Conservation (phyloP, 2,797 vertebrate species). For the Xenops minutus region DNA sequence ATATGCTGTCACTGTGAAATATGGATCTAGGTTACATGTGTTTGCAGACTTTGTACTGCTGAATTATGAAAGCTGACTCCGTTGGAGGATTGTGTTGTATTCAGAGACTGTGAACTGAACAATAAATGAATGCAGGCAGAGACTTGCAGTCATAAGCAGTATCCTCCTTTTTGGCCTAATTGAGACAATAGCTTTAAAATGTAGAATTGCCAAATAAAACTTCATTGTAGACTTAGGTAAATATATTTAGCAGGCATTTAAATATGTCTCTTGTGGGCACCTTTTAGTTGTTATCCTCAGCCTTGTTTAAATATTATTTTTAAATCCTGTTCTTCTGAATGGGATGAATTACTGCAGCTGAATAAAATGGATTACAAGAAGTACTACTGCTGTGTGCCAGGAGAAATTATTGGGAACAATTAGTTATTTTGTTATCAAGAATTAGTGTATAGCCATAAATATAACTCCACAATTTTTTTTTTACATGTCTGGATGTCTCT, state of each 20-base stretch:
- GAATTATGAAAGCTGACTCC: constrained; percentile 85
- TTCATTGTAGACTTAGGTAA: constrained; percentile 22
- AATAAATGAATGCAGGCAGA: constrained; percentile 77
- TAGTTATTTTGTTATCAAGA: not conserved
- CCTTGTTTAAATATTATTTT: constrained; percentile 46
- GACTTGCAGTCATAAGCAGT: constrained; percentile 59
- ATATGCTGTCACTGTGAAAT: constrained; percentile 85
- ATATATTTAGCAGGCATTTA: constrained; percentile 45
- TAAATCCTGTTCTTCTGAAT: constrained; percentile 11
- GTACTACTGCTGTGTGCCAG: not conserved
- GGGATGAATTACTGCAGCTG: not conserved
- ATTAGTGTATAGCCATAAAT: not conserved
- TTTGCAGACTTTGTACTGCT: constrained; percentile 84
- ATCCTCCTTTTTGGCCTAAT: constrained; percentile 64
- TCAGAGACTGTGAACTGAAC: constrained; percentile 81
- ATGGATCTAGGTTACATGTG: constrained; percentile 84
- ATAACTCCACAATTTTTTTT: not conserved
- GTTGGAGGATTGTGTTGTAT: constrained; percentile 82
- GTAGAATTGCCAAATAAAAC: constrained; percentile 37
- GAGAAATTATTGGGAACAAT: not conserved
- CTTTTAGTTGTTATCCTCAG: constrained; percentile 34
- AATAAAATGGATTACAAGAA: constrained; percentile 16
- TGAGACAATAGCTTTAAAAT: constrained; percentile 68
- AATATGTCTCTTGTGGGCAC: constrained; percentile 41
- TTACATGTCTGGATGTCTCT: accelerated